Evolutionary conservation across 1,140 invertebrate genomes (phyloP).

Genomic region (Sweltsa coloradensis): DNA sequence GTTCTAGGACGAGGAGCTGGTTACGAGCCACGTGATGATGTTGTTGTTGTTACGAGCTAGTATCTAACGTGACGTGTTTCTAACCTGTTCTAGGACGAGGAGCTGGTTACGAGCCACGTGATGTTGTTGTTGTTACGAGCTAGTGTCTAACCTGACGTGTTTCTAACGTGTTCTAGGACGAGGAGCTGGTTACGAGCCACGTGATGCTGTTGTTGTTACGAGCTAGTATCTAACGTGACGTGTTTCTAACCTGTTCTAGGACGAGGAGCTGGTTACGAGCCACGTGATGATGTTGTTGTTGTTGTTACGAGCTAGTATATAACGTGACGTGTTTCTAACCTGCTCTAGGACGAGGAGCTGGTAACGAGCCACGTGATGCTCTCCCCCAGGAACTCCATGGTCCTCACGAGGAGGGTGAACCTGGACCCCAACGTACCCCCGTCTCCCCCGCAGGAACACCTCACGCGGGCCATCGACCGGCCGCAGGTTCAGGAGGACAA

Average conservation of each 20-base stretch:
- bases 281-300: no score
- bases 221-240: no score
- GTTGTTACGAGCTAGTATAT: no score
- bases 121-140: no score
- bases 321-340: neutral
- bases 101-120: constrained; percentile 23
- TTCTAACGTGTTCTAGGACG: no score
- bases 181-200: no score
- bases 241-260: no score
- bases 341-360: constrained; percentile 11
- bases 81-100: constrained; percentile 8
- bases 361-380: constrained; percentile 31
- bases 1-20: constrained; percentile 13
- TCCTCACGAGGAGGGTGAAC: constrained; percentile 41
- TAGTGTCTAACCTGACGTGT: no score
- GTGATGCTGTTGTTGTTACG: no score
- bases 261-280: no score
- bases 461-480: constrained; percentile 5
- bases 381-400: constrained; percentile 45
- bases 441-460: constrained; percentile 15
- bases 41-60: no score
- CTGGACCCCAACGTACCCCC: constrained; percentile 35
- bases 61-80: no score
- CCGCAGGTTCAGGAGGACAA: constrained; percentile 16
- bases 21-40: constrained; percentile 25